Evolutionary conservation across 2,797 vertebrate species (phyloP).

Genomic region (Petrocephalus sullivani): DNA sequence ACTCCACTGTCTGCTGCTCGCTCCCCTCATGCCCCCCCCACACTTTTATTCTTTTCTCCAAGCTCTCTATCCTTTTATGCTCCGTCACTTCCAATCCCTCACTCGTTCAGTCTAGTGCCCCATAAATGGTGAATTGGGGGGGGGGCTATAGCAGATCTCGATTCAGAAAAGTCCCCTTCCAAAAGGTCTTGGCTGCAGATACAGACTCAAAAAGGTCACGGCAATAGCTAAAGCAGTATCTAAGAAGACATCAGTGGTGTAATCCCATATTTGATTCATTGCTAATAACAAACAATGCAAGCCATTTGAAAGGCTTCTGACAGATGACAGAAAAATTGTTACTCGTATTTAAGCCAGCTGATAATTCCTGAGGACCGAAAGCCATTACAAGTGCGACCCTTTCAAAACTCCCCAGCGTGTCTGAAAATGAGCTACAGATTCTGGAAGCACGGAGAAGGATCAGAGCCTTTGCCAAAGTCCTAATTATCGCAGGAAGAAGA

Average conservation of each 20-base stretch:
- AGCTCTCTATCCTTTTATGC: constrained; percentile 62
- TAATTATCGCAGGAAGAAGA: not conserved
- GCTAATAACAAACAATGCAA: not conserved
- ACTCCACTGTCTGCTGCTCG: constrained; percentile 18
- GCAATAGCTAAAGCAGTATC: not conserved
- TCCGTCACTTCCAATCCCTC: constrained; percentile 68
- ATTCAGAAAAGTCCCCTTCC: constrained; percentile 32
- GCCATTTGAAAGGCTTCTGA: not conserved
- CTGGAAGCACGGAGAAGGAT: not conserved
- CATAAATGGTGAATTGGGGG: constrained; percentile 57
- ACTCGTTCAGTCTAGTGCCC: constrained; percentile 58
- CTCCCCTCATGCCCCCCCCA: constrained; percentile 25
- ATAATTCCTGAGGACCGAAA: not conserved
- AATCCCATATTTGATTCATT: not conserved
- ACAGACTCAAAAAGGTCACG: not conserved
- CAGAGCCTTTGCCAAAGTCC: not conserved
- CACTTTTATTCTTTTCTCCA: constrained; percentile 34
- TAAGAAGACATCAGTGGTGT: not conserved
- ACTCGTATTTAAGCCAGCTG: not conserved
- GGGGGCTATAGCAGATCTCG: constrained; percentile 33
- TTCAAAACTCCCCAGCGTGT: not conserved
- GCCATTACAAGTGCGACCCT: not conserved
- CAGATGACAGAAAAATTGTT: not conserved
- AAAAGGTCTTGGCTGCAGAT: not conserved
- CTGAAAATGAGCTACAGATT: not conserved